Base-by-base conservation (phyloP, 2,797 vertebrate genomes). In the Chrosomus eos region DNA sequence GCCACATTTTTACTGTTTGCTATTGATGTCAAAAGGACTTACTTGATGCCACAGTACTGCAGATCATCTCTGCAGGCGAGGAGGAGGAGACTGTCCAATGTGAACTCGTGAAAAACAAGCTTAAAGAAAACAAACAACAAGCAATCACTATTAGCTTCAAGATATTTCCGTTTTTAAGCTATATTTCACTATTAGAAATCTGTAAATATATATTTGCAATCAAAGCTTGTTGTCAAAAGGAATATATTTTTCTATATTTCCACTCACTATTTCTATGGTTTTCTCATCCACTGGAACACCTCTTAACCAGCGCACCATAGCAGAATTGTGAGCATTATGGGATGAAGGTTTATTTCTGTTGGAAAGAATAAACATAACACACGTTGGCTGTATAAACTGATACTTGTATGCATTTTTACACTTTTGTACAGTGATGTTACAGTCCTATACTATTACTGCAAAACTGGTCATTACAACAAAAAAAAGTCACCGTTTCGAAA, bases 1-100 rank as follows among this genome's bases (percentile, higher is more conserved):
- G 53, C 21, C 33, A 58, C 3, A 11, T 60, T 60, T 60, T 60
- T 38, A 3, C 31, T 9, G 51, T 55, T 55, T 7, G 8, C 3
- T 21, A 36, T 0, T 4, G 38, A 48, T 64, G 43, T 53, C 16
- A 23, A 31, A 19, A 36, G 8, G 4, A 45, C 89, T 92, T 93
- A 98, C 97, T 95, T 97, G 91, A 98, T 94, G 72, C 88, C 91
- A 68, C 94, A 94, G 85, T 97, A 97, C 85, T 92, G 92, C 87
- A 98, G 93, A 87, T 98, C 97, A 0, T 98, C 97, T 81, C 91
- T 93, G 79, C 94, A 95, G 88, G 95, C 95, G 68, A 92, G 89
- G 85, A 82, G 83, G 82, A 97, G 92, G 82, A 98, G 93, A 88
- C 91, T 90, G 33, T 93, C 94, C 90, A 97, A 93, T 71, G 95